These are phyloP conservation scores for Brachionus plicatilis DNA, from an alignment of 1,140 invertebrate genomes.

Conservation along the genomic window DNA sequence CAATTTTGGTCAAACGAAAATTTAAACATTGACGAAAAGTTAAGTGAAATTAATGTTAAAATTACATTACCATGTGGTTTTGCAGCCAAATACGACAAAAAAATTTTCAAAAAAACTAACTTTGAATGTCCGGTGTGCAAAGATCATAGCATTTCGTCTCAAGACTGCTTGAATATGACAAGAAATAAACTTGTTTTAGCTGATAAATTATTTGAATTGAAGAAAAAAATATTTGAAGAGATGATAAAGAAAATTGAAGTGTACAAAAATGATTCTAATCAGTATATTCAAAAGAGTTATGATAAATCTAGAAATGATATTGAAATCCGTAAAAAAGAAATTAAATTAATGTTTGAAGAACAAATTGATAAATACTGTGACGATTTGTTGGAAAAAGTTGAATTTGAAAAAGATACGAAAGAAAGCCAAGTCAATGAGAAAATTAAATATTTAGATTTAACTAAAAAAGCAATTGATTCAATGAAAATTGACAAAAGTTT, in stretches of 20 bases:
- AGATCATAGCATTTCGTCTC: background rate
- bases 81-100: background rate
- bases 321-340: background rate
- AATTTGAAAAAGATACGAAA: background rate
- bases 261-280: background rate
- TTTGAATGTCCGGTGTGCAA: background rate
- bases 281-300: background rate
- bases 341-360: background rate
- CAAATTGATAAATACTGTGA: background rate
- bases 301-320: background rate
- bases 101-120: background rate
- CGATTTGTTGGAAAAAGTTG: background rate
- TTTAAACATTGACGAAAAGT: background rate
- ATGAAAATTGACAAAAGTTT: background rate
- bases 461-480: background rate
- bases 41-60: background rate
- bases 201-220: background rate
- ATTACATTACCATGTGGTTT: background rate
- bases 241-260: background rate
- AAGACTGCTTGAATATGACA: background rate
- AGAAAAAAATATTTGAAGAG: background rate
- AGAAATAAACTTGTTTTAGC: background rate
- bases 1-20: background rate
- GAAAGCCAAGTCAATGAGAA: background rate
- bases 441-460: background rate